Percentiles rank a stretch among this genome's conserved stretches.
Conservation (phyloP, 1,140 invertebrate species). For the Tetragonula clypearis region DNA sequence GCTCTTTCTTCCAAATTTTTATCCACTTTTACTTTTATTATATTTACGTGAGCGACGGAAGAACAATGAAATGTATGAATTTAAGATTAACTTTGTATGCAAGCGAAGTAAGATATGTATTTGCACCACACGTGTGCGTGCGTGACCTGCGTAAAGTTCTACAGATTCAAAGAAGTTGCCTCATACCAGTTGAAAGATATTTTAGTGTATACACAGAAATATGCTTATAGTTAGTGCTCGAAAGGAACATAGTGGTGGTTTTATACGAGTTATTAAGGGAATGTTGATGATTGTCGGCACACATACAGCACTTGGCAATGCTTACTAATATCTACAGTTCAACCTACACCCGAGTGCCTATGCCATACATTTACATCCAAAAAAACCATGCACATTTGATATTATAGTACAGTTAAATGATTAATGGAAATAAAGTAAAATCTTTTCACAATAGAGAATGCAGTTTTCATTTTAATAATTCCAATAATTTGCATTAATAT, state of each 20-base stretch:
- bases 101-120: constrained; percentile 42
- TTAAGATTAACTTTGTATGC: constrained; percentile 63
- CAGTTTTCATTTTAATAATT: constrained; percentile 39
- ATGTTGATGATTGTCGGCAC: constrained; percentile 82
- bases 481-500: constrained; percentile 11
- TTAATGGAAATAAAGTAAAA: constrained; percentile 52
- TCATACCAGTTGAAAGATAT: constrained; percentile 58
- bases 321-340: constrained; percentile 77
- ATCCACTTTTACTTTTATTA: not conserved
- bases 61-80: not conserved
- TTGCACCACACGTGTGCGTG: constrained; percentile 17
- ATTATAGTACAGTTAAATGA: constrained; percentile 48
- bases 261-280: constrained; percentile 76
- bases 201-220: constrained; percentile 62
- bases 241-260: constrained; percentile 71
- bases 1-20: not conserved
- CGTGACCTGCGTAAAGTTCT: constrained; percentile 22
- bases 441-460: constrained; percentile 47
- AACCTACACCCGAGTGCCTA: constrained; percentile 77
- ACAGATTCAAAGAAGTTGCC: constrained; percentile 49
- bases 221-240: constrained; percentile 71
- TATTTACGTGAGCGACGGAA: not conserved
- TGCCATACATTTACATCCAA: constrained; percentile 78
- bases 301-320: constrained; percentile 83
- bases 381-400: constrained; percentile 78